A percentile compares a stretch with the other conserved stretches of the same genome.
These are phyloP conservation scores for Cardiocondyla obscurior DNA, from an alignment of 1,140 invertebrate species.

Conservation along the genomic window DNA sequence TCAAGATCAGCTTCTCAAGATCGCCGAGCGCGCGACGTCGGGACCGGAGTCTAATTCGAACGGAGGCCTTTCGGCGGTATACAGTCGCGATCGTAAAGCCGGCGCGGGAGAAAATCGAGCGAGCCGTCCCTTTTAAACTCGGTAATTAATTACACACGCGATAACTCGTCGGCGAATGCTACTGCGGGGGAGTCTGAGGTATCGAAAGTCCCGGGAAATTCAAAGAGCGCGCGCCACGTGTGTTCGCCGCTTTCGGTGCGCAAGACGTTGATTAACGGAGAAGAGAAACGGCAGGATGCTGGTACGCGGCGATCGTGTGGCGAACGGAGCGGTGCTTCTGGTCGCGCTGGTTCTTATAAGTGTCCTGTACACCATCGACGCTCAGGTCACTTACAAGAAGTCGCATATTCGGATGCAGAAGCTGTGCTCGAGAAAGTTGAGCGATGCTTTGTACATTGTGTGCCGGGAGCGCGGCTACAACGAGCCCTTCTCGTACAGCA, in stretches of 20 bases:
- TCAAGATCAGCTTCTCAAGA: not conserved
- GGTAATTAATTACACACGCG: not conserved
- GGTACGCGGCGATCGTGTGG: not conserved
- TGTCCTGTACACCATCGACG: slow-evolving; percentile 14
- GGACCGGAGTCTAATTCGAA: not conserved
- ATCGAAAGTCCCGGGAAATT: not conserved
- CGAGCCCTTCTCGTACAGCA: slow-evolving; percentile 74
- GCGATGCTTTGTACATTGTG: slow-evolving; percentile 72
- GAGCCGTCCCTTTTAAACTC: not conserved
- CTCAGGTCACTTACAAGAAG: slow-evolving; percentile 31
- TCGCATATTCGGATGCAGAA: slow-evolving; percentile 59
- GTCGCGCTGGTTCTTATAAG: slow-evolving; percentile 35
- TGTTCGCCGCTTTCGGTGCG: no score
- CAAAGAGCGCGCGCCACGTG: not conserved
- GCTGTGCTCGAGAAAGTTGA: slow-evolving; percentile 75
- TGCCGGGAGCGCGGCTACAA: slow-evolving; percentile 76
- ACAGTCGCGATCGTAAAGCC: not conserved
- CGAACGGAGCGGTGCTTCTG: slow-evolving; percentile 32
- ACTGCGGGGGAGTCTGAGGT: not conserved
- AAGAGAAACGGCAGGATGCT: not conserved
- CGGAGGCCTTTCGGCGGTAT: not conserved
- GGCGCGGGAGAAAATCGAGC: not conserved
- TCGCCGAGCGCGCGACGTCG: not conserved
- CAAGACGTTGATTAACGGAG: no score
- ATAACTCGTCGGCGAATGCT: slow-evolving; percentile 27